Evolutionary conservation across 2,797 vertebrate species (phyloP).

Genomic region (Paramormyrops hopkinsi): DNA sequence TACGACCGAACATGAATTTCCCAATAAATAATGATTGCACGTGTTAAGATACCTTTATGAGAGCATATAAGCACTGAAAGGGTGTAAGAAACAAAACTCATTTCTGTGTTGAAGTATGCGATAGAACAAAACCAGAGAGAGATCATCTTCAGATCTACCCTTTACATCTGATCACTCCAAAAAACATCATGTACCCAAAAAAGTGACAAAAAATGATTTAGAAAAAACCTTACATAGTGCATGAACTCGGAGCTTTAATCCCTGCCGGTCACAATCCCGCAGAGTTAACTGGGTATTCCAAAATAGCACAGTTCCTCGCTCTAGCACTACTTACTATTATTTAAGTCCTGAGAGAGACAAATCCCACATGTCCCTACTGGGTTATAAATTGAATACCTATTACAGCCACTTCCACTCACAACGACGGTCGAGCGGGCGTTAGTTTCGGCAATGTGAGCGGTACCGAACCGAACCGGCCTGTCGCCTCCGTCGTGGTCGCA

Average conservation of each 20-base stretch:
- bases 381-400: constrained; percentile 15
- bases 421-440: constrained; percentile 43
- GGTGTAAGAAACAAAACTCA: background rate
- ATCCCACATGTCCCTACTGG: constrained; percentile 15
- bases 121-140: background rate
- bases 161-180: background rate
- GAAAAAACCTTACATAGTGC: background rate
- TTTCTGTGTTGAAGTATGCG: background rate
- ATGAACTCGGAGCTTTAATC: background rate
- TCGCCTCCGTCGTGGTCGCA: constrained; percentile 37
- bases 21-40: background rate
- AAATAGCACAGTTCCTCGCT: background rate
- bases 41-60: background rate
- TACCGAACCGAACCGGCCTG: constrained; percentile 29
- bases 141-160: background rate
- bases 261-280: background rate
- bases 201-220: background rate
- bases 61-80: background rate
- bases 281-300: background rate
- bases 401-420: constrained; percentile 38
- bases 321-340: background rate
- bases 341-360: constrained; percentile 3
- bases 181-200: background rate
- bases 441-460: constrained; percentile 36
- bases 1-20: background rate